Evolutionary conservation across 2,797 vertebrate genomes (phyloP).

Genomic region (Sus cebifrons): DNA sequence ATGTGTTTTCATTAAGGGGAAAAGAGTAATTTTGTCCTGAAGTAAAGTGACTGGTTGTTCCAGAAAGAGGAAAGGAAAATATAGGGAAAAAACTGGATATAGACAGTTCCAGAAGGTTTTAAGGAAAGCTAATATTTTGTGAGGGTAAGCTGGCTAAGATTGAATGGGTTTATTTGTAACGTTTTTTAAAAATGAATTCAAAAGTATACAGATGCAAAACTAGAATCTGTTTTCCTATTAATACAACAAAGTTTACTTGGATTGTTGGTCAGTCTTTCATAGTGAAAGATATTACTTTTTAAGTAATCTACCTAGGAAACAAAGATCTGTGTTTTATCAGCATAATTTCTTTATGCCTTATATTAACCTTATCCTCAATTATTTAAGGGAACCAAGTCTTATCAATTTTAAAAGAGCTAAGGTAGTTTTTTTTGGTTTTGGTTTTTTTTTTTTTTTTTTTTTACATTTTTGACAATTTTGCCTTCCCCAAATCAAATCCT

Average conservation of each 20-base stretch:
- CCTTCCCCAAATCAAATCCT: not conserved
- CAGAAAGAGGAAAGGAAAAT: not conserved
- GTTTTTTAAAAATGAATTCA: not conserved
- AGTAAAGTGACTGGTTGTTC: not conserved
- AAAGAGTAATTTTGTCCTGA: not conserved
- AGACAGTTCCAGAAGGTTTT: not conserved
- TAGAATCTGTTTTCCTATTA: not conserved
- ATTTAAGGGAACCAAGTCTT: not conserved
- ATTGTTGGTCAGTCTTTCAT: not conserved
- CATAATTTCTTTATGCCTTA: not conserved
- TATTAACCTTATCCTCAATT: not conserved
- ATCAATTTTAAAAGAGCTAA: not conserved
- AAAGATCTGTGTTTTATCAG: slow-evolving; percentile 12
- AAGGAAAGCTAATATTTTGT: not conserved
- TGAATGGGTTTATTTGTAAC: slow-evolving; percentile 1
- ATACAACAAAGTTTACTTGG: not conserved
- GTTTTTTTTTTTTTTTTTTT: too few species aligned
- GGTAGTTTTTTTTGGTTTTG: too few species aligned
- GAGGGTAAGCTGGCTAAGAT: not conserved
- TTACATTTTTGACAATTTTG: not conserved
- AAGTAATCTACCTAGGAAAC: not conserved
- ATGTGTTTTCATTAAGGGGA: not conserved
- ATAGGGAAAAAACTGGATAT: not conserved
- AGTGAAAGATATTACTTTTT: not conserved
- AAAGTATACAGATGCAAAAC: not conserved